A percentile compares a stretch with the other conserved stretches of the same genome.
phyloP scores from a whole-genome alignment of 2,888 invertebrate genomes.

The Luffia ferchaultella region DNA sequence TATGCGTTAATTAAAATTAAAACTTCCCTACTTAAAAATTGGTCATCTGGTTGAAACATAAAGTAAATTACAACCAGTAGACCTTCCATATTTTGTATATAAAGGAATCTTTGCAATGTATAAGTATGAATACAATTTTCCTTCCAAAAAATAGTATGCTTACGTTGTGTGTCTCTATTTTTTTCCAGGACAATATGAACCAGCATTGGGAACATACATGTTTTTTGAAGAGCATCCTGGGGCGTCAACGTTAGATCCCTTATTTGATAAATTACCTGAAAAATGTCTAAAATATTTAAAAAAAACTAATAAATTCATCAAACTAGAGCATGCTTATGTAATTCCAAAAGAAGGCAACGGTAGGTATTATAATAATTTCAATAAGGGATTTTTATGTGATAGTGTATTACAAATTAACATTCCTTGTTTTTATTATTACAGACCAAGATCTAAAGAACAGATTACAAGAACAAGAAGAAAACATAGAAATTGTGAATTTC shows the following conservation, averaged over 20 bases:
- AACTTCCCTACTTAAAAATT: no score
- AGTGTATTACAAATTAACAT: no score
- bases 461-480: conserved; percentile 22
- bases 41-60: no score
- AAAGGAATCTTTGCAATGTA: no score
- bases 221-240: conserved; percentile 73
- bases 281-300: conserved; percentile 64
- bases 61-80: no score
- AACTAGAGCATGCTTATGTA: conserved; percentile 74
- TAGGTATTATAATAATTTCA: conserved; percentile 14
- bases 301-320: conserved; percentile 72
- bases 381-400: neutral
- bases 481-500: conserved; percentile 33
- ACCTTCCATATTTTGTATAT: no score
- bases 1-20: no score
- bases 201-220: conserved; percentile 75
- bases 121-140: no score
- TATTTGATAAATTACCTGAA: conserved; percentile 66
- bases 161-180: neutral
- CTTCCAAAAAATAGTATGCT: neutral
- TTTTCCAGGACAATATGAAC: conserved; percentile 71
- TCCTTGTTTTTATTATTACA: no score
- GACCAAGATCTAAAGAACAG: conserved; percentile 24
- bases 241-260: conserved; percentile 44
- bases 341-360: conserved; percentile 42